These are phyloP conservation scores for Brotula barbata DNA, from an alignment of 2,797 vertebrate species.

Conservation along the genomic window DNA sequence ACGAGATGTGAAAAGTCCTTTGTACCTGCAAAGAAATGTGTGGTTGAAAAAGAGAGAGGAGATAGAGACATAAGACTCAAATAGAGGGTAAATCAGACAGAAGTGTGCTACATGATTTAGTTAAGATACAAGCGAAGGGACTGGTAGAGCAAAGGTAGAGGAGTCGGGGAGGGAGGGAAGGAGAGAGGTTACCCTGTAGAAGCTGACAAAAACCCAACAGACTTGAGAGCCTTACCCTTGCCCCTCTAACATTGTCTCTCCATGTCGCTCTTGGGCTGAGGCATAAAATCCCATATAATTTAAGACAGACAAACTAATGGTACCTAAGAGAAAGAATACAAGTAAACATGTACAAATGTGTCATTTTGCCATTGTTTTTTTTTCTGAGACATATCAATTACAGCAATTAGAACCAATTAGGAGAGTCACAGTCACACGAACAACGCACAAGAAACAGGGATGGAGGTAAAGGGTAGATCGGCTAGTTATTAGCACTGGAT, in stretches of 20 bases:
- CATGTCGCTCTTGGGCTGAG: constrained; percentile 87
- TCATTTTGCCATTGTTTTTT: constrained; percentile 73
- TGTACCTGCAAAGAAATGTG: constrained; percentile 97
- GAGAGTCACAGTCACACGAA: constrained; percentile 77
- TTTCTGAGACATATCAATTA: constrained; percentile 66
- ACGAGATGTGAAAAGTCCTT: constrained; percentile 81
- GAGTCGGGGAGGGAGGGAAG: constrained; percentile 66
- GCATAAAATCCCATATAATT: constrained; percentile 94
- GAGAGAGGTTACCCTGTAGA: constrained; percentile 81
- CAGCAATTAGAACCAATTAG: constrained; percentile 67
- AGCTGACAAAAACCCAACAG: constrained; percentile 87
- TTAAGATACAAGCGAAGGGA: constrained; percentile 70
- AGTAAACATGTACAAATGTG: constrained; percentile 88
- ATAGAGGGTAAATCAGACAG: constrained; percentile 77
- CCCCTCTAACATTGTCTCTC: constrained; percentile 92
- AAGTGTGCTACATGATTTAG: constrained; percentile 79
- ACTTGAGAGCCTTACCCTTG: constrained; percentile 99
- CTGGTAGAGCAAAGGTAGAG: constrained; percentile 68
- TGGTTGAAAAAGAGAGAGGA: constrained; percentile 86
- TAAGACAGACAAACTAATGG: constrained; percentile 99
- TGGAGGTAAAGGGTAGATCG: constrained; percentile 68
- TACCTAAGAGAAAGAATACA: constrained; percentile 99
- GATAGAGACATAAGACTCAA: constrained; percentile 81
- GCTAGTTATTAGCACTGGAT: constrained; percentile 77
- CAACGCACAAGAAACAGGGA: constrained; percentile 69